Percentiles rank a stretch among this genome's conserved stretches.
phyloP scores from a whole-genome alignment of 1,140 invertebrate species.

The Uloborus diversus region DNA sequence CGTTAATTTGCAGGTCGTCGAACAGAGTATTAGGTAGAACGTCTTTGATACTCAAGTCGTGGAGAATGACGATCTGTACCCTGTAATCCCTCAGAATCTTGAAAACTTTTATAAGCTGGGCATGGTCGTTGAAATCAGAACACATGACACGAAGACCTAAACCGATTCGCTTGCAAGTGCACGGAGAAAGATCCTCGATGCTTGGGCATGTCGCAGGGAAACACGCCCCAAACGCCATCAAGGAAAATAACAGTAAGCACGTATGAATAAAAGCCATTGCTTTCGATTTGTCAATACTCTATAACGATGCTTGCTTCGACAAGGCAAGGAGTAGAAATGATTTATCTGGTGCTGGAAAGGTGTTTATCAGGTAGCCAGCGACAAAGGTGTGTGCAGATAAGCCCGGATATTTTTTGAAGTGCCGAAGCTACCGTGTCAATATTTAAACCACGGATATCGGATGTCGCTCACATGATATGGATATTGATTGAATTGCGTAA shows the following conservation, averaged over 20 bases:
- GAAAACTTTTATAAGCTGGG: background rate
- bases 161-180: conserved; percentile 18
- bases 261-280: background rate
- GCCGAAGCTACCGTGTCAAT: no score
- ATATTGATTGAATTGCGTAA: no score
- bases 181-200: conserved; percentile 10
- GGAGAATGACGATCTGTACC: conserved; percentile 23
- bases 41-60: conserved; percentile 3
- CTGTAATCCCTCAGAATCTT: conserved; percentile 21
- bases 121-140: background rate
- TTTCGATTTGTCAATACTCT: background rate
- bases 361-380: background rate
- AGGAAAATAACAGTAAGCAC: background rate
- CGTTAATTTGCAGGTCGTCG: conserved; percentile 25
- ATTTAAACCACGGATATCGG: no score
- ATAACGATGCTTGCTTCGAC: background rate
- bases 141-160: conserved; percentile 13
- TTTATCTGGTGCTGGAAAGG: background rate
- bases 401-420: no score
- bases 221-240: background rate
- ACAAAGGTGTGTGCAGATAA: no score
- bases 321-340: background rate
- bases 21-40: conserved; percentile 7
- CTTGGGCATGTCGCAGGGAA: background rate
- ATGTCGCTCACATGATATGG: no score